These are phyloP conservation scores for Bombus confusus DNA, from an alignment of 1,140 invertebrate species.

Conservation along the genomic window DNA sequence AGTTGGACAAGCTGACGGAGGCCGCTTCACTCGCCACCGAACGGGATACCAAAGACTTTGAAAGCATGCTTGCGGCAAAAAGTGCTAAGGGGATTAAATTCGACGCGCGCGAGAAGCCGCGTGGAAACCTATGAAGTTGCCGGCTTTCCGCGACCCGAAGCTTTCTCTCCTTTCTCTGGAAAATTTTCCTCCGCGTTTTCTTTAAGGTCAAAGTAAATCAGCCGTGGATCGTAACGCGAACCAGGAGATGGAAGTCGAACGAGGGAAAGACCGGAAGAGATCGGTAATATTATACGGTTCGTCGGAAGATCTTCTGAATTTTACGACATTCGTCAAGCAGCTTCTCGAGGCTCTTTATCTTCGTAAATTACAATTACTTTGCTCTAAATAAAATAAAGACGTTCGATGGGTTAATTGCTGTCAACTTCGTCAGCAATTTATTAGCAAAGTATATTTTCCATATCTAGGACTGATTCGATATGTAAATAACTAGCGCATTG, in stretches of 20 bases:
- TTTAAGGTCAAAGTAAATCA: constrained; percentile 14
- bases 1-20: constrained; percentile 15
- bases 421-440: not conserved
- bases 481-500: too few relatives aligned
- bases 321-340: not conserved
- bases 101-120: constrained; percentile 5
- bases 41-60: not conserved
- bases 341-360: not conserved
- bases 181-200: constrained; percentile 1
- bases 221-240: not conserved
- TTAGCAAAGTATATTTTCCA: not conserved
- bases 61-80: not conserved
- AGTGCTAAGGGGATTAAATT: constrained; percentile 29
- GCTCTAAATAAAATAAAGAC: not conserved
- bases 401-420: not conserved
- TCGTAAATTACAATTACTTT: not conserved
- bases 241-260: not conserved
- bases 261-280: not conserved
- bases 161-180: not conserved
- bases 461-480: not conserved
- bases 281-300: not conserved
- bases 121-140: constrained; percentile 10
- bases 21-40: too few relatives aligned
- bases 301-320: not conserved
- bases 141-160: not conserved